phyloP scores from a whole-genome alignment of 2,888 invertebrate genomes.

The Hedya salicella region DNA sequence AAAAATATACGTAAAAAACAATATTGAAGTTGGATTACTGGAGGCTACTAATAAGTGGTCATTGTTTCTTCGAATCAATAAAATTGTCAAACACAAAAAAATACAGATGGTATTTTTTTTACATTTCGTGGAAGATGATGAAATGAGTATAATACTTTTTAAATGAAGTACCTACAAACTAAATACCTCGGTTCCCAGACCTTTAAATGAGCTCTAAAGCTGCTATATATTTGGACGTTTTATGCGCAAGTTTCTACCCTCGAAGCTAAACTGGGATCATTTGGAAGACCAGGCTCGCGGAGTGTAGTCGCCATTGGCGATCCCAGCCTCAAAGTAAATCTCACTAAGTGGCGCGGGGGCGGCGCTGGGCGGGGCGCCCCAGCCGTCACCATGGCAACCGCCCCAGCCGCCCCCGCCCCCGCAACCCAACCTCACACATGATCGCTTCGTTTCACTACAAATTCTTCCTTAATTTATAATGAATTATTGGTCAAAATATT shows the following conservation, averaged over 20 bases:
- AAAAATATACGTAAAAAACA: no score
- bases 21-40: no score
- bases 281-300: constrained; percentile 47
- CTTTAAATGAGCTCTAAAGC: no score
- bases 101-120: no score
- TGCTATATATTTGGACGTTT: constrained; percentile 6
- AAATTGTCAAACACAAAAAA: no score
- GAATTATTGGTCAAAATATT: constrained; percentile 29
- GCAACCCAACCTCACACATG: constrained; percentile 45
- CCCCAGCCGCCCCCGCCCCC: constrained; percentile 55
- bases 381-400: constrained; percentile 76
- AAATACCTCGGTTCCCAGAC: no score
- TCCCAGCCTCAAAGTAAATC: constrained; percentile 64
- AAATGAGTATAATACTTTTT: background rate
- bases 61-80: no score
- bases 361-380: constrained; percentile 74
- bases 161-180: no score
- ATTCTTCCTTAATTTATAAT: constrained; percentile 32
- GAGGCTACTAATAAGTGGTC: no score
- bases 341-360: constrained; percentile 64
- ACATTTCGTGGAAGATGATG: background rate
- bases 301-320: constrained; percentile 65
- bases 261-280: constrained; percentile 35
- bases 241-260: constrained; percentile 32
- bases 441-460: constrained; percentile 40